A percentile compares a stretch with the other conserved stretches of the same genome.
phyloP scores from a whole-genome alignment of 2,888 invertebrate species.

The Chelonus formosanus region DNA sequence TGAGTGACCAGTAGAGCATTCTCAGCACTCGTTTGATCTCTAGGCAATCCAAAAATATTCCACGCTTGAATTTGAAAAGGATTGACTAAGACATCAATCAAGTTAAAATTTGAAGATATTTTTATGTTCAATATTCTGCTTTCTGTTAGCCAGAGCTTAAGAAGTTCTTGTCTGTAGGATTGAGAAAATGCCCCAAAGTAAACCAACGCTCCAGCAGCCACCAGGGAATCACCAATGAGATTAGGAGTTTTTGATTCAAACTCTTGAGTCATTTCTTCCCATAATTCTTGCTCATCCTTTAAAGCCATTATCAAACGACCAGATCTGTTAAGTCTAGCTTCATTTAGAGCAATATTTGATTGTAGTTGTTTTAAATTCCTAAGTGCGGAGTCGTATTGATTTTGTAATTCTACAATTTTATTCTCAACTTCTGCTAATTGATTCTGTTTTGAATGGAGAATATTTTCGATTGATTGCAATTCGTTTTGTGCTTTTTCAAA shows the following conservation, averaged over 20 bases:
- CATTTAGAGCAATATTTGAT: constrained; percentile 79
- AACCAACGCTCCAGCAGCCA: constrained; percentile 87
- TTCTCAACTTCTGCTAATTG: constrained; percentile 84
- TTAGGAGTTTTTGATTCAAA: constrained; percentile 76
- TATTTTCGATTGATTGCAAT: constrained; percentile 77
- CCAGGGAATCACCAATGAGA: constrained; percentile 85
- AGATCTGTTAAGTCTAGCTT: constrained; percentile 80
- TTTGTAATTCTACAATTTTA: constrained; percentile 68
- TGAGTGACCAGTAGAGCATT: constrained; percentile 90
- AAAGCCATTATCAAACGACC: constrained; percentile 86
- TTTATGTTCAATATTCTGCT: constrained; percentile 76
- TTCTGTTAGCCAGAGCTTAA: constrained; percentile 74
- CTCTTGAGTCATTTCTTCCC: constrained; percentile 79
- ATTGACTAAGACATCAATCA: constrained; percentile 79
- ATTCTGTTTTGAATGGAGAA: constrained; percentile 81
- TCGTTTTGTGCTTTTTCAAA: constrained; percentile 74
- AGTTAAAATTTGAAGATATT: constrained; percentile 74
- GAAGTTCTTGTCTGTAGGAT: constrained; percentile 74
- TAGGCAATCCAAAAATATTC: constrained; percentile 89
- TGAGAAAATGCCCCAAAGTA: constrained; percentile 91
- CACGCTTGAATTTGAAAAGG: constrained; percentile 88
- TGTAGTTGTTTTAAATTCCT: constrained; percentile 78
- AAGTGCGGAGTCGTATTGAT: constrained; percentile 77
- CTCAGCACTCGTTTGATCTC: constrained; percentile 88
- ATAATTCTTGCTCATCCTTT: constrained; percentile 85